Conservation (phyloP, 30 jellyfish, hydroid and myxozoan genomes). For the Clytia hemisphaerica region DNA sequence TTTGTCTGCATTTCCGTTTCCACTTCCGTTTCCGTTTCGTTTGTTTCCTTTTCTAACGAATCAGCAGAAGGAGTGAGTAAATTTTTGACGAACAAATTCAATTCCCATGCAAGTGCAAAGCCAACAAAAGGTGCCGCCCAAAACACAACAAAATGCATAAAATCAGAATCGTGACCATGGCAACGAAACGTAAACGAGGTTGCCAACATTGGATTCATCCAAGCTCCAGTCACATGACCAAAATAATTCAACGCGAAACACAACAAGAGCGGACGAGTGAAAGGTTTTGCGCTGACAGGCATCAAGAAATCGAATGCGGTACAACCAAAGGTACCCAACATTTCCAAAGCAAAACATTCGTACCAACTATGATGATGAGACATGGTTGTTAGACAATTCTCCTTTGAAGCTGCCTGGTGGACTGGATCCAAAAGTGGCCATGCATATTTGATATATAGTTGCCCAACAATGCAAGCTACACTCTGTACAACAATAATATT, state of each 20-base stretch:
- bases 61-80: too few species aligned
- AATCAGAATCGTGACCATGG: conserved; percentile 57
- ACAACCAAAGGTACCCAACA: conserved; percentile 41
- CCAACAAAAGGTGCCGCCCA: conserved; percentile 85
- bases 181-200: conserved; percentile 79
- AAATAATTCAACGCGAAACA: conserved; percentile 30
- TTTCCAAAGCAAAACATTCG: conserved; percentile 46
- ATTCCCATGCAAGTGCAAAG: conserved; percentile 51
- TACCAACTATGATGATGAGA: conserved; percentile 41
- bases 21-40: too few species aligned
- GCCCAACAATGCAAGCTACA: conserved; percentile 14
- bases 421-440: conserved; percentile 21
- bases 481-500: conserved; percentile 10
- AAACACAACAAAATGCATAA: conserved; percentile 66
- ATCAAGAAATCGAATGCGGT: conserved; percentile 44
- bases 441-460: neutral
- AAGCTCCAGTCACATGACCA: conserved; percentile 64
- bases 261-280: conserved; percentile 52
- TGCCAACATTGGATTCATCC: conserved; percentile 96
- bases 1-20: too few species aligned
- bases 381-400: conserved; percentile 51
- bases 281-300: conserved; percentile 58
- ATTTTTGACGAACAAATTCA: too few species aligned
- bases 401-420: conserved; percentile 7
- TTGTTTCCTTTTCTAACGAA: too few species aligned